These are phyloP conservation scores for Caenorhabditis panamensis DNA, from an alignment of 2,888 invertebrate species.

Conservation along the genomic window DNA sequence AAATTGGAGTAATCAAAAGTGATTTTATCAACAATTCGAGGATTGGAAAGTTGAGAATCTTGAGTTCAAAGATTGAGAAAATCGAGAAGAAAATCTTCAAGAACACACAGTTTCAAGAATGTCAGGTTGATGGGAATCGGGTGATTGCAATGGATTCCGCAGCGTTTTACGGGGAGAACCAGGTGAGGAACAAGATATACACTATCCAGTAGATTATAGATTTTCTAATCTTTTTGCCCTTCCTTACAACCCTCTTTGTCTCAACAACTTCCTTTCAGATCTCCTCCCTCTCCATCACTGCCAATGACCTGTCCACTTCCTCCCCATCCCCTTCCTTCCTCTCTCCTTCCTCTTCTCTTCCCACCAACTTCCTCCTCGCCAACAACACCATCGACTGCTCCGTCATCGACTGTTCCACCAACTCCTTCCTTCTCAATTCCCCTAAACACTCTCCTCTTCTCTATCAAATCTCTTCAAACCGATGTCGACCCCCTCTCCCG, in stretches of 20 bases:
- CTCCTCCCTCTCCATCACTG: conserved; percentile 36
- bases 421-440: conserved; percentile 55
- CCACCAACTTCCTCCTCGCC: conserved; percentile 45
- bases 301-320: conserved; percentile 45
- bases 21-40: conserved; percentile 30
- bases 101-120: conserved; percentile 8
- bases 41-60: conserved; percentile 20
- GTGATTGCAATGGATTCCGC: conserved; percentile 41
- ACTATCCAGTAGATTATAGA: no score
- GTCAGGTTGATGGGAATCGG: conserved; percentile 41
- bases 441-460: conserved; percentile 53
- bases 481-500: conserved; percentile 48
- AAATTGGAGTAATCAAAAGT: conserved; percentile 18
- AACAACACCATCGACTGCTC: conserved; percentile 63
- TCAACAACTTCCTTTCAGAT: conserved; percentile 36
- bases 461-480: conserved; percentile 54
- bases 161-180: conserved; percentile 50
- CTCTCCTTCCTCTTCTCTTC: conserved; percentile 36
- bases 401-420: conserved; percentile 45
- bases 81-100: conserved; percentile 33
- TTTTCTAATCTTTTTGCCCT: no score
- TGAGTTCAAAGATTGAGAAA: conserved; percentile 39
- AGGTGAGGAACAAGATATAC: conserved; percentile 7
- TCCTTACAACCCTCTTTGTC: no score
- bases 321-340: conserved; percentile 25